Evolutionary conservation across 2,797 vertebrate genomes (phyloP).

Genomic region (Rhadinocentrus ornatus): DNA sequence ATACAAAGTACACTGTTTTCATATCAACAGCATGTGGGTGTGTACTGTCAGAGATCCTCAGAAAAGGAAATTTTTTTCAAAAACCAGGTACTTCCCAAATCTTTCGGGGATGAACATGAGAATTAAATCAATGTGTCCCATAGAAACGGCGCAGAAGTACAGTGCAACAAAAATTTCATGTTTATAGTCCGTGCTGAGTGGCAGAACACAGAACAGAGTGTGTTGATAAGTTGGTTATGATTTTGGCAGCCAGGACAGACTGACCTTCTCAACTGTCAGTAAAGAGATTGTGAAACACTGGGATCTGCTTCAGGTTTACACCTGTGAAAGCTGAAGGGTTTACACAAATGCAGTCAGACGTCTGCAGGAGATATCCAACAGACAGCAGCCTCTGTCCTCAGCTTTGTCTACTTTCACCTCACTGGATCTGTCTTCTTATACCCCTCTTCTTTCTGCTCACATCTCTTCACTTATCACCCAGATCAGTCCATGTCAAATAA

Average conservation of each 20-base stretch:
- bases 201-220: background rate
- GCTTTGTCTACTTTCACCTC: background rate
- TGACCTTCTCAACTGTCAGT: constrained; percentile 16
- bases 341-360: constrained; percentile 21
- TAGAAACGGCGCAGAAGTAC: background rate
- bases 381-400: background rate
- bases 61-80: background rate
- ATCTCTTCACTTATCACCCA: background rate
- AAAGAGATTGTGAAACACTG: constrained; percentile 14
- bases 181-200: background rate
- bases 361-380: constrained; percentile 4
- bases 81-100: constrained; percentile 5
- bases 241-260: background rate
- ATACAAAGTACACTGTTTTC: constrained; percentile 35
- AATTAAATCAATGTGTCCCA: background rate
- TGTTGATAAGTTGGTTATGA: background rate
- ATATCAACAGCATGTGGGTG: background rate
- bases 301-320: constrained; percentile 38
- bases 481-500: background rate
- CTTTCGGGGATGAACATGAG: background rate
- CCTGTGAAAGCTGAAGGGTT: constrained; percentile 30
- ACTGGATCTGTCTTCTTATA: constrained; percentile 16
- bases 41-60: background rate
- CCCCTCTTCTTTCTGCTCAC: constrained; percentile 6
- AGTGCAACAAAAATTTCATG: background rate